phyloP scores from a whole-genome alignment of 2,888 invertebrate genomes.

The Amiota mariae region DNA sequence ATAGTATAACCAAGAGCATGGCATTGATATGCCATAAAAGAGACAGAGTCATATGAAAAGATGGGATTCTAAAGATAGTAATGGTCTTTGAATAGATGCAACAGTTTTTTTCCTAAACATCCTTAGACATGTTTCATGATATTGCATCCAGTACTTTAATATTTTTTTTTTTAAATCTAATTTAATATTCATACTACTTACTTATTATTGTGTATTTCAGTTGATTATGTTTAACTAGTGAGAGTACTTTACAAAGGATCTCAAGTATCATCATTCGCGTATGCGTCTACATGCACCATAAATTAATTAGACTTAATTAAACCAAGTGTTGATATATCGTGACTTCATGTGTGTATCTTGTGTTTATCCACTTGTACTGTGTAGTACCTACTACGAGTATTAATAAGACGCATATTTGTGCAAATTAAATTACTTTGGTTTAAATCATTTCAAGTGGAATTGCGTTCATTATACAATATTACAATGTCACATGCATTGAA shows the following conservation, averaged over 20 bases:
- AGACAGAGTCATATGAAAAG: neutral
- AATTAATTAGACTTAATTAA: slow-evolving; percentile 30
- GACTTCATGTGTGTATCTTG: neutral
- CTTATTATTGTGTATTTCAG: neutral
- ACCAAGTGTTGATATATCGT: slow-evolving; percentile 23
- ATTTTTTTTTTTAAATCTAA: slow-evolving; percentile 6
- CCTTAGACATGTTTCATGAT: neutral
- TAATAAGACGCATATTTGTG: neutral
- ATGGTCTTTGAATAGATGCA: slow-evolving; percentile 18
- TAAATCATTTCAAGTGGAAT: slow-evolving; percentile 27
- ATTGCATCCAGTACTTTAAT: neutral
- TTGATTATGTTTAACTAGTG: neutral
- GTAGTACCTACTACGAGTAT: neutral
- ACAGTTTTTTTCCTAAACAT: slow-evolving; percentile 17
- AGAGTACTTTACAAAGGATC: too few species aligned
- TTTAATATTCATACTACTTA: neutral
- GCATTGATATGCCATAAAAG: too few species aligned
- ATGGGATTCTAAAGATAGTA: slow-evolving; percentile 15
- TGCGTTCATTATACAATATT: slow-evolving; percentile 15
- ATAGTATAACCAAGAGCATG: neutral
- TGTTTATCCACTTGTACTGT: neutral
- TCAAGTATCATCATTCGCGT: too few species aligned
- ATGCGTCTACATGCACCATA: neutral
- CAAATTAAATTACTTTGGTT: slow-evolving; percentile 23
- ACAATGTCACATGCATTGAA: too few species aligned